Percentiles rank a stretch among this genome's conserved stretches.
Conservation (phyloP, 1,140 invertebrate genomes). For the Drosophila busckii region DNA sequence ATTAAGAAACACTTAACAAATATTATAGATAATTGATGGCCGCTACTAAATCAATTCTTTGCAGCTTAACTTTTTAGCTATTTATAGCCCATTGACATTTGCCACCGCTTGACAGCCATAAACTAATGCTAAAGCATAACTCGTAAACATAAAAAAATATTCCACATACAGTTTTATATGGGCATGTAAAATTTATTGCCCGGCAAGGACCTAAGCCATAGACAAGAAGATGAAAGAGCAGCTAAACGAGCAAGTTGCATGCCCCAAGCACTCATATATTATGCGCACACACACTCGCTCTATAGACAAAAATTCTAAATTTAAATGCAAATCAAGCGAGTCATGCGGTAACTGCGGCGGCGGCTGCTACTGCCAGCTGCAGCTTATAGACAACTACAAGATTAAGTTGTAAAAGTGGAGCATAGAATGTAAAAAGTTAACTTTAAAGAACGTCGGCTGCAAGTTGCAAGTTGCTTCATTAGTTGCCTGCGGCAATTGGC, state of each 20-base stretch:
- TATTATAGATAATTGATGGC: too few relatives aligned
- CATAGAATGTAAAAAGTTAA: background rate
- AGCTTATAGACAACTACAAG: background rate
- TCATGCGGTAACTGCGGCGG: too few relatives aligned
- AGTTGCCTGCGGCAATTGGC: slow-evolving; percentile 35
- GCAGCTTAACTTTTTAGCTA: too few relatives aligned
- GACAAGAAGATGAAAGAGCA: slow-evolving; percentile 21
- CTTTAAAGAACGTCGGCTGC: slow-evolving; percentile 16
- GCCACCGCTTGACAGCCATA: too few relatives aligned
- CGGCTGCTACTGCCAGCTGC: too few relatives aligned
- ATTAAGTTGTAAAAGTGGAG: background rate
- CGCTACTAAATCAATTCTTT: too few relatives aligned
- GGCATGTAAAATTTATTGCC: slow-evolving; percentile 27
- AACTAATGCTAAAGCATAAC: too few relatives aligned
- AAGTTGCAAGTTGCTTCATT: slow-evolving; percentile 25
- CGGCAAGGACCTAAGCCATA: slow-evolving; percentile 16
- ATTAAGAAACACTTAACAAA: too few relatives aligned
- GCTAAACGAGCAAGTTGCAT: slow-evolving; percentile 6
- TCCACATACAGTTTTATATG: slow-evolving; percentile 2
- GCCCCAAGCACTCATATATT: slow-evolving; percentile 32
- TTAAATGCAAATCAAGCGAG: slow-evolving; percentile 34
- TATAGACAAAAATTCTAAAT: slow-evolving; percentile 19
- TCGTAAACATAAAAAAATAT: too few relatives aligned
- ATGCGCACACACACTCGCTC: slow-evolving; percentile 12
- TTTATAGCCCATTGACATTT: too few relatives aligned